Evolutionary conservation across 2,797 vertebrate species (phyloP), one percentile per base, ranked within the genome.

Genomic region (Cynodonichthys magdalenae): DNA sequence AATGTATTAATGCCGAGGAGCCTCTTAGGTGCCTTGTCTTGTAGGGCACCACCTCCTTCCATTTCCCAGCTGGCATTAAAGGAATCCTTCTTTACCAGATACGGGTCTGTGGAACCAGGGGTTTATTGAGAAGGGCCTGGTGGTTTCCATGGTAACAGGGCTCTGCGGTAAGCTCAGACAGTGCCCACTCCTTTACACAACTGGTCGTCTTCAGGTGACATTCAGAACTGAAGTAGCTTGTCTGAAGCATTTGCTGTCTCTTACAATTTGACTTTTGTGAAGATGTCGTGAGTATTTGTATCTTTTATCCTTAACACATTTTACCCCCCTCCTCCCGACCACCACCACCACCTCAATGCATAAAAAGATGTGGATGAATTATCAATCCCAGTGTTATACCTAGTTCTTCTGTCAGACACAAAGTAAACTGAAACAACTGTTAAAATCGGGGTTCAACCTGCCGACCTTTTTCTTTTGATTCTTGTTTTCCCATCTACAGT

Each of bases 1-100:
- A 99, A 99, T 98, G 97, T 98, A 98, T 99, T 98, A 98, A 96
- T 96, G 95, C 95, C 93, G 94, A 92, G 90, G 95, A 94, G 93
- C 95, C 94, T 75, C 42, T 1, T 73, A 84, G 72, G 78, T 85
- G 75, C 62, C 56, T 80, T 59, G 74, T 69, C 77, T 74, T 81
- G 77, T 80, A 80, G 82, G 77, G 76, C 94, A 93, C 90, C 93
- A 92, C 94, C 93, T 95, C 93, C 94, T 66, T 93, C 92, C 92
- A 92, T 94, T 96, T 95, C 85, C 80, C 80, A 80, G 69, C 62
- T 80, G 82, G 74, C 70, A 85, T 85, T 96, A 96, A 96, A 96
- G 95, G 95, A 96, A 96, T 96, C 94, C 93, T 95, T 93, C 94
- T 94, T 94, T 96, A 94, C 94, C 94, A 87, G 88, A 86, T 73